Evolutionary conservation across 2,113 vertebrate species (phyloP), one percentile per base, ranked within the genome.

Genomic region (Acanthochromis polyacanthus): DNA sequence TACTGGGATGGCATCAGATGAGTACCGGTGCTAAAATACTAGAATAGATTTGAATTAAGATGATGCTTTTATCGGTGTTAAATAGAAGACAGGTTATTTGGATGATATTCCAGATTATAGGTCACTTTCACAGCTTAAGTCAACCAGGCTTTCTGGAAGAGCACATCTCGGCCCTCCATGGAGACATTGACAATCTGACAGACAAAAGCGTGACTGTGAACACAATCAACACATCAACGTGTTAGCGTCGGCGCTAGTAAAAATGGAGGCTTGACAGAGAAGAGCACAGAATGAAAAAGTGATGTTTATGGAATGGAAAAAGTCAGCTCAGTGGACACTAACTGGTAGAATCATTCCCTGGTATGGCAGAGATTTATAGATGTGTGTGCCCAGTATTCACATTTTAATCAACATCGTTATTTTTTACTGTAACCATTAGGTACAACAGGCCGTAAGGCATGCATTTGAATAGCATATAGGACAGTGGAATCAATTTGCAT

Each of bases 51-150:
- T 50, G 1, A 14, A 6, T 10, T 12, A 15, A 25, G 4, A 23
- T 23, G 52, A 23, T 22, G 11, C 1, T 20, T 52, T 52, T 5
- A 11, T 10, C 7, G 9, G 32, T 36, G 9, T 52, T 8, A 8
- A 19, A 48, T 10, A 22, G 19, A 32, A 61, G 46, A 23, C 40
- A 30, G 10, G 23, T 81, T 61, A 46, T 82, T 84, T 32, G 59
- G 30, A 53, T 45, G 25, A 28, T 55, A 28, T 58, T 38, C 14
- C 36, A 17, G 48, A 40, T 25, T 8, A 43, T 19, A 82, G 85
- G 85, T 90, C 75, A 85, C 62, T 83, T 63, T 89, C 78, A 72
- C 75, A 58, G 78, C 40, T 75, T 20, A 40, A 64, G 74, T 60
- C 76, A 71, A 46, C 16, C 70, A 55, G 23, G 84, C 50, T 78